These are phyloP conservation scores for Amazonetta brasiliensis DNA, from an alignment of 2,797 vertebrate genomes.

Conservation along the genomic window DNA sequence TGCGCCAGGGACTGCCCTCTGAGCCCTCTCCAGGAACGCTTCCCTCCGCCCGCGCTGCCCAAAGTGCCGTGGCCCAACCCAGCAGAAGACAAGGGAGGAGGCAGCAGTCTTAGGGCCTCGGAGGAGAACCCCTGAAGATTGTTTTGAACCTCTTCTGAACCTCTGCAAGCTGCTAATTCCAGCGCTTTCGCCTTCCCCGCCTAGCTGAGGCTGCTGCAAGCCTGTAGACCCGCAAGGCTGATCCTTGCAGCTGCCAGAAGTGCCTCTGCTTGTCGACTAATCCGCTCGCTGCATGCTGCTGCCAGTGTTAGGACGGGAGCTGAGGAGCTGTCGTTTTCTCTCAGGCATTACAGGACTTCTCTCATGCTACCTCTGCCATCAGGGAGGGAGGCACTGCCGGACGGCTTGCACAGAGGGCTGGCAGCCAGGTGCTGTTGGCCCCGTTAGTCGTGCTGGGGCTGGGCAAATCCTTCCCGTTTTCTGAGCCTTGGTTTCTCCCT, in stretches of 20 bases:
- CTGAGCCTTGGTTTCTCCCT: neutral
- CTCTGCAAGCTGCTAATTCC: constrained; percentile 3
- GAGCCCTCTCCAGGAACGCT: constrained; percentile 69
- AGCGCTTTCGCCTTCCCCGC: neutral
- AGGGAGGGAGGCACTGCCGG: neutral
- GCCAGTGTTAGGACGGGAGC: neutral
- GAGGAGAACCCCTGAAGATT: constrained; percentile 15
- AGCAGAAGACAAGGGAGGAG: constrained; percentile 47
- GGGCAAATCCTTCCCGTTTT: neutral
- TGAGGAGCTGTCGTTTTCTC: neutral
- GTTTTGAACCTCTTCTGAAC: constrained; percentile 17
- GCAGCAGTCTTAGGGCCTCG: constrained; percentile 22
- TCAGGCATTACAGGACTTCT: neutral
- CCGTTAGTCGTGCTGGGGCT: neutral
- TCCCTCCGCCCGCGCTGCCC: constrained; percentile 48
- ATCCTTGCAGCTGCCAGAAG: neutral
- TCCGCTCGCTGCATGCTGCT: neutral
- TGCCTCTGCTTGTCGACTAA: neutral
- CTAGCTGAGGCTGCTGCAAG: neutral
- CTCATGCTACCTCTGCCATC: accelerated
- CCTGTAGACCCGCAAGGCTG: neutral
- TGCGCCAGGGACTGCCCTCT: constrained; percentile 72
- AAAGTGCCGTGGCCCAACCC: constrained; percentile 58
- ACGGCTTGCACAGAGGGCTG: neutral
- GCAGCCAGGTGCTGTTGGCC: neutral